phyloP scores from a whole-genome alignment of 2,113 vertebrate genomes.

The mouse (Mus musculus) region GRCm39 chr1:160836001-160836500 shows the following conservation, averaged over 20 bases:
- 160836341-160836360: constrained; percentile 11
- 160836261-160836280: not conserved
- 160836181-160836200: not conserved
- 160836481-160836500: constrained; percentile 55
- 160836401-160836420: constrained; percentile 62
- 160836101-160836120: not conserved
- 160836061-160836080: constrained; percentile 34
- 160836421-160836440: constrained; percentile 69
- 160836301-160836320: constrained; percentile 43
- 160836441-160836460: constrained; percentile 52
- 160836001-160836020: not conserved
- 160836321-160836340: constrained; percentile 3
- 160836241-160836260: not conserved
- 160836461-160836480: constrained; percentile 76
- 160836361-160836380: constrained; percentile 60
- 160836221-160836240: not conserved
- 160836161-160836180: not conserved
- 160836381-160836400: constrained; percentile 82
- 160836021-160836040: not conserved
- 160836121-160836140: constrained; percentile 48
- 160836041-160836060: not conserved
- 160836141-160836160: not conserved
- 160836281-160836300: constrained; percentile 57
- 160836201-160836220: not conserved
- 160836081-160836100: constrained; percentile 68